These are phyloP conservation scores for Leucophenga varia DNA, from an alignment of 1,140 invertebrate species.

Conservation along the genomic window DNA sequence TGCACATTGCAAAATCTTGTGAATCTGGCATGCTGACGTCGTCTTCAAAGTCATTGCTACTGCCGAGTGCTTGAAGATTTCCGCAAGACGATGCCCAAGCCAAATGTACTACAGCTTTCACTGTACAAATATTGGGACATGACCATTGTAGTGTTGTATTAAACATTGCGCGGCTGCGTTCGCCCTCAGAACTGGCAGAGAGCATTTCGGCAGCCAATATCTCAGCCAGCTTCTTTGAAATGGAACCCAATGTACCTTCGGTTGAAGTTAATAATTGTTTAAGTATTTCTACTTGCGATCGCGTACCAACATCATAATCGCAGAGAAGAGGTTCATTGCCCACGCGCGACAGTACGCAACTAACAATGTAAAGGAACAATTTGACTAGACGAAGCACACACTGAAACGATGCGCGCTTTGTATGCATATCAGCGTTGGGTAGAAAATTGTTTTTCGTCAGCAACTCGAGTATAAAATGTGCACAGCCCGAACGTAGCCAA, in stretches of 20 bases:
- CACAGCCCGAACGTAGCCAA: constrained; percentile 72
- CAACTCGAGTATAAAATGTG: constrained; percentile 79
- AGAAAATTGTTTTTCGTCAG: constrained; percentile 86
- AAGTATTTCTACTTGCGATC: constrained; percentile 54
- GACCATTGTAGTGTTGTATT: constrained; percentile 65
- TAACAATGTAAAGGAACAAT: constrained; percentile 82
- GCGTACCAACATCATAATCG: constrained; percentile 38
- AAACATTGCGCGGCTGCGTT: constrained; percentile 59
- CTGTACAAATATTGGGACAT: constrained; percentile 67
- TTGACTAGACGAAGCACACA: constrained; percentile 87
- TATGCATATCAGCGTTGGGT: constrained; percentile 76
- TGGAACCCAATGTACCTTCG: constrained; percentile 70
- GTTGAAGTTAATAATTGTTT: constrained; percentile 58
- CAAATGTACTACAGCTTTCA: constrained; percentile 71
- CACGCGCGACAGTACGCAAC: constrained; percentile 62
- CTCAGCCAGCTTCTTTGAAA: constrained; percentile 73
- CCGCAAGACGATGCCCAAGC: constrained; percentile 78
- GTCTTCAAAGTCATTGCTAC: constrained; percentile 46
- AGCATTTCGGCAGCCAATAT: constrained; percentile 65
- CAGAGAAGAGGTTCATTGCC: constrained; percentile 49
- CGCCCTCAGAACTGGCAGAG: constrained; percentile 56
- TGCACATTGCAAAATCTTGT: constrained; percentile 74
- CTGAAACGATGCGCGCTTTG: constrained; percentile 82
- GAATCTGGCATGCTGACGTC: constrained; percentile 66
- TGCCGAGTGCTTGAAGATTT: constrained; percentile 64